Evolutionary conservation across 2,797 vertebrate genomes (phyloP), one percentile per base, ranked within the genome.

Genomic region (Hozukius guyotensis): DNA sequence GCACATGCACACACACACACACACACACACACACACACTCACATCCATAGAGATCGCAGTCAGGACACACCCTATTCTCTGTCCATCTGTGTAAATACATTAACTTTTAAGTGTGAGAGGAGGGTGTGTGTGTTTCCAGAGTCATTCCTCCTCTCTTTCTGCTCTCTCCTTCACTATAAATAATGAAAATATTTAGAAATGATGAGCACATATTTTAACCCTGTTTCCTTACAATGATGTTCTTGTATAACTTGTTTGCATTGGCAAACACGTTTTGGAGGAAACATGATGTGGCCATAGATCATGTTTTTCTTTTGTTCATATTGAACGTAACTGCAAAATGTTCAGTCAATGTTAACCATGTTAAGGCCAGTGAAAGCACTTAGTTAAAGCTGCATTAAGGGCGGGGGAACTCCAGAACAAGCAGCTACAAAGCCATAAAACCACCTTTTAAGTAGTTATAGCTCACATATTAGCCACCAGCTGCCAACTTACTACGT

Each of bases 41-140:
- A 1, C 12, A 22, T 8, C 24, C 10, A 42, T 12, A 53, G 14
- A 13, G 49, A 29, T 27, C 7, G 32, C 67, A 90, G 84, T 55
- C 60, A 52, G 42, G 27, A 27, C 68, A 32, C 80, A 20, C 72
- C 25, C 66, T 31, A 14, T 34, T 78, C 29, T 72, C 57, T 70
- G 9, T 70, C 57, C 81, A 77, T 86, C 86, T 91, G 85, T 88
- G 77, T 62, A 80, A 83, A 87, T 86, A 83, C 68, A 72, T 80
- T n/a, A 25, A 78, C 67, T 78, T 46, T 72, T 16, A 84, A 63
- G 70, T 65, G 73, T 69, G 42, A 53, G 11, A 38, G 12, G 11
- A 56, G 73, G 61, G n/a, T 73, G 69, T 8, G n/a, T 73, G 69
- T 8, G 60, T 46, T 18, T 18, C 31, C 7, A 7, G 29, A 29